Evolutionary conservation across 2,797 vertebrate genomes (phyloP).

Genomic region (Microcaecilia unicolor): DNA sequence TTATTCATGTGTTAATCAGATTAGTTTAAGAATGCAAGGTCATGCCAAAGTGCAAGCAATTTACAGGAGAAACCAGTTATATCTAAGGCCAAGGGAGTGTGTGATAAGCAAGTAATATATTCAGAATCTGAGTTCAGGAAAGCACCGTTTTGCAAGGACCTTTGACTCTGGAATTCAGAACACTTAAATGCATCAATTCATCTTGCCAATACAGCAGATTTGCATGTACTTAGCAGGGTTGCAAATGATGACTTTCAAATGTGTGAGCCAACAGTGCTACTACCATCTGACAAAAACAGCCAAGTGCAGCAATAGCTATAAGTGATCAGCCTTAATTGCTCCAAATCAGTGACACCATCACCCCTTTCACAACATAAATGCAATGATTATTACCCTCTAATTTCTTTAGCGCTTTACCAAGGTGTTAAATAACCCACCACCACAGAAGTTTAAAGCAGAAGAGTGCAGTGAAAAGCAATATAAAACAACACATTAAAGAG

Average conservation of each 20-base stretch:
- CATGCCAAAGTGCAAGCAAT: background rate
- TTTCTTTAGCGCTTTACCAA: background rate
- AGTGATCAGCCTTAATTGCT: background rate
- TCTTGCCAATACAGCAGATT: background rate
- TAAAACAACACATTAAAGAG: no score
- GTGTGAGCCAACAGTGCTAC: background rate
- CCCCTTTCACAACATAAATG: background rate
- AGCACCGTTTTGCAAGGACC: background rate
- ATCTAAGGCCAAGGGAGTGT: background rate
- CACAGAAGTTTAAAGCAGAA: background rate
- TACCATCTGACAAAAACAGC: background rate
- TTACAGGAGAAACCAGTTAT: background rate
- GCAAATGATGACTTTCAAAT: conserved; percentile 1
- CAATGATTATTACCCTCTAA: background rate
- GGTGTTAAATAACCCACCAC: background rate
- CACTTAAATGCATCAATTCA: background rate
- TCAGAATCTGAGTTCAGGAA: background rate
- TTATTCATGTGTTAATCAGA: background rate
- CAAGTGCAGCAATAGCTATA: background rate
- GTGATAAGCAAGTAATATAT: conserved; percentile 1
- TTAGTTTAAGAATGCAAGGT: background rate
- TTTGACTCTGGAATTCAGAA: background rate
- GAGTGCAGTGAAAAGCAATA: background rate
- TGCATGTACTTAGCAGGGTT: background rate
- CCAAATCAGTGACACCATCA: background rate